A percentile compares a stretch with the other conserved stretches of the same genome.
Conservation (phyloP, 2,888 invertebrate genomes). For the Deilephila porcellus region DNA sequence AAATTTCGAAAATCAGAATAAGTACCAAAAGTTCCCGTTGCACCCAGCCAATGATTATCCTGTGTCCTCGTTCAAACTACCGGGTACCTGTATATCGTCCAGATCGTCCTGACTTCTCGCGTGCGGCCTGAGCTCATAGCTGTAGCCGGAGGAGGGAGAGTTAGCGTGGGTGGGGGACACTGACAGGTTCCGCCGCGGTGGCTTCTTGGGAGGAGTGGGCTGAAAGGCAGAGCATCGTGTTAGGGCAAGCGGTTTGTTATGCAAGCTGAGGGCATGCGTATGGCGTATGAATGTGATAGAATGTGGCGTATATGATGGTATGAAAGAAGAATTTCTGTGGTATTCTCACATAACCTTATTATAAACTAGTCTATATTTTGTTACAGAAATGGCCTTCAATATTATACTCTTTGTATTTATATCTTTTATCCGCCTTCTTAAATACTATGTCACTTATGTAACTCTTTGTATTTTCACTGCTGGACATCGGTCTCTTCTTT, state of each 20-base stretch:
- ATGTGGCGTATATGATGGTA: not conserved
- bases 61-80: not conserved
- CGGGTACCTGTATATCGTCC: constrained; percentile 85
- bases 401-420: too few species aligned
- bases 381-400: too few species aligned
- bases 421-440: not conserved
- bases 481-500: too few species aligned
- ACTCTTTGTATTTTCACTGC: too few species aligned
- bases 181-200: constrained; percentile 93
- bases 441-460: not conserved
- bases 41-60: not conserved
- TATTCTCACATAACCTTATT: not conserved
- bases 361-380: too few species aligned
- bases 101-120: constrained; percentile 89
- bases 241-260: constrained; percentile 31
- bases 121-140: constrained; percentile 87
- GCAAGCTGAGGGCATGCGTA: not conserved
- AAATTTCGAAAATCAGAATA: too few species aligned
- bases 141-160: constrained; percentile 80
- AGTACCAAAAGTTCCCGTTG: not conserved
- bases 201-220: constrained; percentile 95
- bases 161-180: constrained; percentile 93
- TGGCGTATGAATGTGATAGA: not conserved
- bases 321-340: not conserved
- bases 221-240: constrained; percentile 59